Percentiles rank a stretch among this genome's conserved stretches.
Conservation (phyloP, 2,888 invertebrate species). For the Tiliacea citrago region DNA sequence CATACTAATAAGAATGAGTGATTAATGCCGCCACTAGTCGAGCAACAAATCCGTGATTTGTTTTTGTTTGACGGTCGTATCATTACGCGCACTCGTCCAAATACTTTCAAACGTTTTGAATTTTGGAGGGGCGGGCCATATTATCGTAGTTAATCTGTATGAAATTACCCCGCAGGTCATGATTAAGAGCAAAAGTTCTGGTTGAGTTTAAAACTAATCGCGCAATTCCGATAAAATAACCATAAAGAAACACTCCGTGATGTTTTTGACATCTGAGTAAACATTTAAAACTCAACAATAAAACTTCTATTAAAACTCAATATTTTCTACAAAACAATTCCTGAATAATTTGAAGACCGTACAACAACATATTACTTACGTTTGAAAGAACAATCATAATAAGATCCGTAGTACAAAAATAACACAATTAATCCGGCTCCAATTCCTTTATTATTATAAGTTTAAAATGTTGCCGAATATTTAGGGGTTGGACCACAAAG, state of each 20-base stretch:
- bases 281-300: constrained; percentile 48
- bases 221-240: neutral
- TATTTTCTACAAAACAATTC: constrained; percentile 60
- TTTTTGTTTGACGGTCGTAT: no score
- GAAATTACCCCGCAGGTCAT: neutral
- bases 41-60: no score
- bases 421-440: constrained; percentile 82
- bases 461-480: constrained; percentile 81
- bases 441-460: constrained; percentile 84
- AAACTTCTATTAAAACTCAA: constrained; percentile 71
- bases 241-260: no score
- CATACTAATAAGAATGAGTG: no score
- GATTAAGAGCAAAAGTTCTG: neutral
- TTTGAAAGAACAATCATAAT: constrained; percentile 69
- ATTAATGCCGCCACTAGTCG: no score
- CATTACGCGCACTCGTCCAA: no score
- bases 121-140: no score
- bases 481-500: constrained; percentile 77
- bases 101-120: no score
- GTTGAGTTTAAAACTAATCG: neutral
- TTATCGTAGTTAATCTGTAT: no score
- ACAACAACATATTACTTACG: constrained; percentile 80
- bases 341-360: constrained; percentile 44
- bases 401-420: constrained; percentile 81
- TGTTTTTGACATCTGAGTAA: neutral